phyloP scores from a whole-genome alignment of 2,888 invertebrate genomes.

The Chorisops tibialis region DNA sequence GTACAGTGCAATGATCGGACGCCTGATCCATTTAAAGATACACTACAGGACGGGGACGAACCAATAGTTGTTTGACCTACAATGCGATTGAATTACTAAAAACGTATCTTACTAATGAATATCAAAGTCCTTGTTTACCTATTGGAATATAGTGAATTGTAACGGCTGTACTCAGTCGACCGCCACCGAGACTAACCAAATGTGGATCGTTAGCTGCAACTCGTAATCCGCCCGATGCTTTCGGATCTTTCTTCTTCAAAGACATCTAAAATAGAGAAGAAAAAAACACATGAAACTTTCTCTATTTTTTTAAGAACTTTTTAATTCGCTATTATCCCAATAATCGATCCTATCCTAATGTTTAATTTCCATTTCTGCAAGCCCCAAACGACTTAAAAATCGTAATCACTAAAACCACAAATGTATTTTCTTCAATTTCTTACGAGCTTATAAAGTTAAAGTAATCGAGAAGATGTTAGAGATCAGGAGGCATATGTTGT shows the following conservation, averaged over 20 bases:
- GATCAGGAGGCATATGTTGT: too few species aligned
- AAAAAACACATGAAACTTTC: background rate
- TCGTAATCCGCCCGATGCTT: slow-evolving; percentile 49
- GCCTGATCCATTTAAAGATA: slow-evolving; percentile 80
- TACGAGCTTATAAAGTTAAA: too few species aligned
- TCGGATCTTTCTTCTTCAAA: slow-evolving; percentile 51
- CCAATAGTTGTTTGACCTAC: slow-evolving; percentile 80
- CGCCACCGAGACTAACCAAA: slow-evolving; percentile 86
- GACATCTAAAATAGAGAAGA: slow-evolving; percentile 45
- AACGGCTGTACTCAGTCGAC: slow-evolving; percentile 86
- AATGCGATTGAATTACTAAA: slow-evolving; percentile 39
- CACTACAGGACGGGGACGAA: slow-evolving; percentile 74
- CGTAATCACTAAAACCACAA: too few species aligned
- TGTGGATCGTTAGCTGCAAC: slow-evolving; percentile 81
- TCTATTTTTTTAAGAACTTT: background rate
- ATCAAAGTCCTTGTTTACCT: slow-evolving; percentile 58
- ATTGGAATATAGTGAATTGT: slow-evolving; percentile 85
- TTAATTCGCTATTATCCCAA: too few species aligned
- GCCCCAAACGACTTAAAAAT: too few species aligned
- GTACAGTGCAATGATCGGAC: slow-evolving; percentile 82
- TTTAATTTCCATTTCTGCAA: too few species aligned
- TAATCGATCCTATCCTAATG: too few species aligned
- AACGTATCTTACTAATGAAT: background rate
- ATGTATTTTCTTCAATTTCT: too few species aligned
- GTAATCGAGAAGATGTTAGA: too few species aligned